Evolutionary conservation across 2,113 vertebrate species (phyloP).

Genomic region (Leptobrachium leishanense): DNA sequence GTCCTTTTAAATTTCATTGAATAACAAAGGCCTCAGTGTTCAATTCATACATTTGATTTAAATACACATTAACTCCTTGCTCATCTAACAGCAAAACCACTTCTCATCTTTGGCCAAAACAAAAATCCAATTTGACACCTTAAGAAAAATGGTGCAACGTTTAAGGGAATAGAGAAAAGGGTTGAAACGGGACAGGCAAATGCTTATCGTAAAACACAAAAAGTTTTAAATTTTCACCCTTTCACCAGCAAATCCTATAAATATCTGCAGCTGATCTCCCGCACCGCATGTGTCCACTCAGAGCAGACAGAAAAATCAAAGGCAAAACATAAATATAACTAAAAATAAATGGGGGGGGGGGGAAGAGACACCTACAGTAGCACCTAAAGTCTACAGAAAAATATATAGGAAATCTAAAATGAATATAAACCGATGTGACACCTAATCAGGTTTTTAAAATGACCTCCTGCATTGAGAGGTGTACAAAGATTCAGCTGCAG

Average conservation of each 20-base stretch:
- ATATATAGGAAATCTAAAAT: constrained; percentile 12
- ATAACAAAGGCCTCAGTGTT: no score
- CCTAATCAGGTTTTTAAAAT: background rate
- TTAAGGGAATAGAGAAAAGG: background rate
- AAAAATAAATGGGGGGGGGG: background rate
- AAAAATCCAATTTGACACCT: no score
- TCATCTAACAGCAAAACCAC: no score
- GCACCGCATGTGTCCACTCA: constrained; percentile 32
- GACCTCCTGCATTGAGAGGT: constrained; percentile 14
- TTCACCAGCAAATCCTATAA: constrained; percentile 46
- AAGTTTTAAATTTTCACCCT: constrained; percentile 28
- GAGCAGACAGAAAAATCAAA: constrained; percentile 17
- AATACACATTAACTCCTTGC: no score
- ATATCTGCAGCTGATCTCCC: constrained; percentile 34
- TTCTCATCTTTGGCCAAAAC: no score
- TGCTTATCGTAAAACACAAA: background rate
- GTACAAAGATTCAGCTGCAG: constrained; percentile 4
- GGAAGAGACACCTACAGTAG: constrained; percentile 28
- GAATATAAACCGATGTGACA: constrained; percentile 24
- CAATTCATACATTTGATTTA: no score
- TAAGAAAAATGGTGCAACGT: no score
- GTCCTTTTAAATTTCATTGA: no score
- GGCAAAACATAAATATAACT: constrained; percentile 33
- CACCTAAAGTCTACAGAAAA: constrained; percentile 35
- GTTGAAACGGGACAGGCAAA: background rate